These are phyloP conservation scores for Babylonia areolata DNA, from an alignment of 1,140 invertebrate genomes.

Conservation along the genomic window DNA sequence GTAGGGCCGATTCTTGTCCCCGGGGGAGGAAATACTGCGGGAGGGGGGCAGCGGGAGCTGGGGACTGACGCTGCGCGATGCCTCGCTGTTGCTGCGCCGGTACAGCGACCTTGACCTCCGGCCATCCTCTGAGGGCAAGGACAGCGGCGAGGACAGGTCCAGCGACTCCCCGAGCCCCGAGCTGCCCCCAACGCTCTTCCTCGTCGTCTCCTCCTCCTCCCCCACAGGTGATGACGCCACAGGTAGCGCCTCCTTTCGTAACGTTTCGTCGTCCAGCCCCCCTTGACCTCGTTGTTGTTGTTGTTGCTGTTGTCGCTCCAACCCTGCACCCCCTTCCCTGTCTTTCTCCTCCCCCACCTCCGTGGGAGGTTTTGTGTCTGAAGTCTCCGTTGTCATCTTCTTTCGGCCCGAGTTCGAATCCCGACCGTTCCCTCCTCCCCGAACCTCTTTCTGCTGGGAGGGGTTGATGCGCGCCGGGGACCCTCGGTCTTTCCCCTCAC, in stretches of 20 bases:
- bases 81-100: slow-evolving; percentile 29
- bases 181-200: slow-evolving; percentile 30
- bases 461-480: slow-evolving; percentile 32
- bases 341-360: background rate
- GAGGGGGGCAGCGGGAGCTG: slow-evolving; percentile 15
- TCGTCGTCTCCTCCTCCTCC: slow-evolving; percentile 6
- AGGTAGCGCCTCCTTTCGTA: slow-evolving; percentile 13
- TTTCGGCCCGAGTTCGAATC: too few relatives aligned
- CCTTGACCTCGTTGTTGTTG: background rate
- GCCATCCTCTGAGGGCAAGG: background rate
- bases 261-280: slow-evolving; percentile 11
- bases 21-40: slow-evolving; percentile 32
- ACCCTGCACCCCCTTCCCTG: background rate
- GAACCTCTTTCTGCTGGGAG: background rate
- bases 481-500: background rate
- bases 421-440: background rate
- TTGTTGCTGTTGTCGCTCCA: too few relatives aligned
- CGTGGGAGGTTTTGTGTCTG: too few relatives aligned
- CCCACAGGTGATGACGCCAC: background rate
- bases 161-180: slow-evolving; percentile 29
- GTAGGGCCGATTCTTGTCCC: slow-evolving; percentile 15
- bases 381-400: too few relatives aligned
- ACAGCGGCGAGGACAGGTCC: slow-evolving; percentile 11
- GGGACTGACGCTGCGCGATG: slow-evolving; percentile 30
- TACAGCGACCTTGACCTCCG: background rate